phyloP scores from a whole-genome alignment of 2,888 invertebrate genomes.

The Dryobota labecula region DNA sequence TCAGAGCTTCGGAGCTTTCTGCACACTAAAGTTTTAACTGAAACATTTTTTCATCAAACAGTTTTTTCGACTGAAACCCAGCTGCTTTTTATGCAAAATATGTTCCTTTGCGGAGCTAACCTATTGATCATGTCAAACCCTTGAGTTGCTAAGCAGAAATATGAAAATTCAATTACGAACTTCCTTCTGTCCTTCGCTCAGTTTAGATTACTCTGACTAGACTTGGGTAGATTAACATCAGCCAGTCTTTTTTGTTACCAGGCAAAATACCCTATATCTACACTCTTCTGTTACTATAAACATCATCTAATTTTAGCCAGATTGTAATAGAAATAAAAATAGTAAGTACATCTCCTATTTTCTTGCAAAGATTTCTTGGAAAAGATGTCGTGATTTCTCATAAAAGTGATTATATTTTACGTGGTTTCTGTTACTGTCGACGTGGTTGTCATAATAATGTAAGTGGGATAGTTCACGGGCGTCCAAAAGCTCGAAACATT shows the following conservation, averaged over 20 bases:
- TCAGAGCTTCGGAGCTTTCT: not conserved
- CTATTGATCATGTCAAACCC: not conserved
- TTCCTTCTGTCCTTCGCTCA: not conserved
- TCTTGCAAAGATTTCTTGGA: constrained; percentile 9
- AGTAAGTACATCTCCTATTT: not conserved
- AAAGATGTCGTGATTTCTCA: not conserved
- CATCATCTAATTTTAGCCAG: not conserved
- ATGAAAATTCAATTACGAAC: not conserved
- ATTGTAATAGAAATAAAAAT: constrained; percentile 7
- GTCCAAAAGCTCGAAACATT: constrained; percentile 4
- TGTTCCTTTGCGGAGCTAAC: not conserved
- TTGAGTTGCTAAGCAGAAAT: not conserved
- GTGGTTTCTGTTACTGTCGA: not conserved
- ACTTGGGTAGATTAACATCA: not conserved
- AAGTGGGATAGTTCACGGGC: not conserved
- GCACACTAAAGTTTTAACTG: not conserved
- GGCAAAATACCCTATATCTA: not conserved
- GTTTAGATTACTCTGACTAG: not conserved
- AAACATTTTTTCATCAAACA: not conserved
- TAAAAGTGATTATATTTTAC: not conserved
- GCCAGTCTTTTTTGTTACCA: not conserved
- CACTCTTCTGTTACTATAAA: not conserved
- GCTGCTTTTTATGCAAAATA: not conserved
- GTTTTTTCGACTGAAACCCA: not conserved
- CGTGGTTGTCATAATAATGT: constrained; percentile 8